Conservation (phyloP, 2,888 invertebrate species). For the Philonicus albiceps region DNA sequence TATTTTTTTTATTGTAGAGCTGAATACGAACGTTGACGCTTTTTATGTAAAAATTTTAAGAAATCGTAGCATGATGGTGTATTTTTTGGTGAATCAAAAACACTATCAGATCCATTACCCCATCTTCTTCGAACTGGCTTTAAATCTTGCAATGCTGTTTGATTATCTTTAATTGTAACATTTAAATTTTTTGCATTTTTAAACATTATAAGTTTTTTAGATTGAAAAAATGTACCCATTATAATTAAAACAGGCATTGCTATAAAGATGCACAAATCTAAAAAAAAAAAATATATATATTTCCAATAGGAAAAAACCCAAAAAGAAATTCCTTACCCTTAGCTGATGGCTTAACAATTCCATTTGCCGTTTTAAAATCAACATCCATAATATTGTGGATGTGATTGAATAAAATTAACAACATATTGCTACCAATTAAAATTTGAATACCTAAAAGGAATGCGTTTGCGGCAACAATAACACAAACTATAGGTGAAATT, state of each 20-base stretch:
- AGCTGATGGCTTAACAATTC: background rate
- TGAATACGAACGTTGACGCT: background rate
- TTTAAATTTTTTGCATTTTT: background rate
- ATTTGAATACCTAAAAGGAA: background rate
- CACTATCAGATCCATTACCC: conserved; percentile 40
- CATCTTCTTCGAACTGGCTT: conserved; percentile 28
- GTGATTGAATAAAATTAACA: background rate
- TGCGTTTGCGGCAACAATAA: background rate
- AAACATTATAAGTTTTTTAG: background rate
- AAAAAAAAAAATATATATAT: too few relatives aligned
- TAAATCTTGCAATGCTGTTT: too few relatives aligned
- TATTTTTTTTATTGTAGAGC: background rate
- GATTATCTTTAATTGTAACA: background rate
- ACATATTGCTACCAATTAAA: background rate
- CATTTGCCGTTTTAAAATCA: background rate
- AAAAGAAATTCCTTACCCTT: background rate
- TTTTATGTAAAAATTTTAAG: background rate
- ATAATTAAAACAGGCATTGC: background rate
- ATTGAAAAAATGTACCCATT: background rate
- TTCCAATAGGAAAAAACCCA: too few relatives aligned
- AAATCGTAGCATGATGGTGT: conserved; percentile 49
- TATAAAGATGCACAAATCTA: background rate
- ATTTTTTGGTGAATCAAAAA: conserved; percentile 44
- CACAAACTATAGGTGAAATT: background rate
- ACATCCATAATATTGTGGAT: background rate